phyloP scores from a whole-genome alignment of 2,113 vertebrate species.

The Etheostoma spectabile region DNA sequence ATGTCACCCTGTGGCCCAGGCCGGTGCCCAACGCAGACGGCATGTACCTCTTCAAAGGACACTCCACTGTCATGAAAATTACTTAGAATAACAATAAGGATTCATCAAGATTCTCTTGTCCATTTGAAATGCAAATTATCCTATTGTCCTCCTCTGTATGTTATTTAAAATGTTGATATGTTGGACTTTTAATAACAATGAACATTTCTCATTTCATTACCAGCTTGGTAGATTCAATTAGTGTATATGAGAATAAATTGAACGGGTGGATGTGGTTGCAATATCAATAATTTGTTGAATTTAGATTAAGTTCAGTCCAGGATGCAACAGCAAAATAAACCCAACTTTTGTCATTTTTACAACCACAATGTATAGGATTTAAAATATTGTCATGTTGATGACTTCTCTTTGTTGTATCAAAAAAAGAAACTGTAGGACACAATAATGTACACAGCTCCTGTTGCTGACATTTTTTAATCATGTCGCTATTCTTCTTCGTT shows the following conservation, averaged over 20 bases:
- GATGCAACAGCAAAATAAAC: not conserved
- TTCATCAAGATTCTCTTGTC: too few species aligned
- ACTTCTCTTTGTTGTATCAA: too few species aligned
- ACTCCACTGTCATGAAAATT: constrained; percentile 53
- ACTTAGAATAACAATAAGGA: too few species aligned
- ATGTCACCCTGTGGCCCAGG: constrained; percentile 85
- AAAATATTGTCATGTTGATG: too few species aligned
- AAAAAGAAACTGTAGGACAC: too few species aligned
- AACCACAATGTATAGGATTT: not conserved
- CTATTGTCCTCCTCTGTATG: not conserved
- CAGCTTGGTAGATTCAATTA: too few species aligned
- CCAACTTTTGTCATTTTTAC: not conserved
- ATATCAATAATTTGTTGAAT: not conserved
- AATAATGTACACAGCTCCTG: not conserved
- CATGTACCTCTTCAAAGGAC: constrained; percentile 87
- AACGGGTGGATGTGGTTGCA: not conserved
- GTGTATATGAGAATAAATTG: not conserved
- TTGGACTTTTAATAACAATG: not conserved
- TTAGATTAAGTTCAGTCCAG: not conserved
- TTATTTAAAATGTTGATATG: not conserved
- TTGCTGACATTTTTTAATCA: not conserved
- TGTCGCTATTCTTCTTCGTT: not conserved
- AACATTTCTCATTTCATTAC: not conserved
- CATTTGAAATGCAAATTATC: not conserved
- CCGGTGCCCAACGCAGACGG: constrained; percentile 29